Conservation (phyloP, 2,888 invertebrate species). For the Disparrhopalites patrizii region DNA sequence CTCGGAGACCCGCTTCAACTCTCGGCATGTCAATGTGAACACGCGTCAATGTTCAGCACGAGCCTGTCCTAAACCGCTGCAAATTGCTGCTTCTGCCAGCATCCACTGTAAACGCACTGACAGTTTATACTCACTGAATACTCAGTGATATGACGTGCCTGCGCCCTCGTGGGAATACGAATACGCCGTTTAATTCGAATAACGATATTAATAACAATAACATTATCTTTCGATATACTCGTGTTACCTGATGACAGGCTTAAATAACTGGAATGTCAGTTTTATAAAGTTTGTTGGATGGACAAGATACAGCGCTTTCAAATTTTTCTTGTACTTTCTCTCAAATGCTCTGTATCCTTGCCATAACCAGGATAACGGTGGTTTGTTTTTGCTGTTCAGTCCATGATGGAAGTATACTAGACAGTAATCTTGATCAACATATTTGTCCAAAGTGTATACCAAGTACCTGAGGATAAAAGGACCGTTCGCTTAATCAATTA, state of each 20-base stretch:
- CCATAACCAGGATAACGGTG: constrained; percentile 91
- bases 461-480: constrained; percentile 65
- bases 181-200: too few species aligned
- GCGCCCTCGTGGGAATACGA: too few species aligned
- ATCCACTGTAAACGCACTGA: too few species aligned
- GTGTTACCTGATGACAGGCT: constrained; percentile 83
- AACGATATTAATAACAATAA: too few species aligned
- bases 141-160: too few species aligned
- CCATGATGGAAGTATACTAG: constrained; percentile 98
- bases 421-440: constrained; percentile 97
- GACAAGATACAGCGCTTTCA: constrained; percentile 95
- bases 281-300: constrained; percentile 97
- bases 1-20: too few species aligned
- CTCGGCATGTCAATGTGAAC: too few species aligned
- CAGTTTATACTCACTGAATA: too few species aligned
- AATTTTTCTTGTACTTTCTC: constrained; percentile 97
- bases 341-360: constrained; percentile 96
- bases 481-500: not conserved
- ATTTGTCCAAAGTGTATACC: constrained; percentile 89
- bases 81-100: too few species aligned
- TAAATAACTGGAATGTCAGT: constrained; percentile 90
- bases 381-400: constrained; percentile 91
- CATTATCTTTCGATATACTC: too few species aligned
- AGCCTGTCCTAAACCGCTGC: too few species aligned
- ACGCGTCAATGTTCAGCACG: too few species aligned